These are phyloP conservation scores for Taenaris catops DNA, from an alignment of 2,888 invertebrate species.

Conservation along the genomic window DNA sequence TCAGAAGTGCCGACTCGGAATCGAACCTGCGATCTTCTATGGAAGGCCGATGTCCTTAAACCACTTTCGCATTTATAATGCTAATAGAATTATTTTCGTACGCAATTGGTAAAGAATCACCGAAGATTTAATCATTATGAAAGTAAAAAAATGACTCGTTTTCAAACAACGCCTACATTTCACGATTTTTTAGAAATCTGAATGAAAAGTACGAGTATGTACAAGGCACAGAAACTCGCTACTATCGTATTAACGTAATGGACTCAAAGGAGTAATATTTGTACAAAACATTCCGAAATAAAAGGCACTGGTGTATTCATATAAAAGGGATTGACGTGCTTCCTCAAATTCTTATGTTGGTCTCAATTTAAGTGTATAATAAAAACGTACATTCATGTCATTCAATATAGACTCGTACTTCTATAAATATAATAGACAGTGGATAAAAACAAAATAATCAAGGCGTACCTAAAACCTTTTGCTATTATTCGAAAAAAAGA, in stretches of 20 bases:
- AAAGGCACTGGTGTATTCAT: slow-evolving; percentile 31
- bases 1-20: too few relatives aligned
- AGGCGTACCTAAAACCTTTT: slow-evolving; percentile 1
- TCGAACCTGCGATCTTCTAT: too few relatives aligned
- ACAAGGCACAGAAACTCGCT: slow-evolving; percentile 25
- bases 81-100: too few relatives aligned
- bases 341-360: slow-evolving; percentile 25
- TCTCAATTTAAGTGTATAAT: slow-evolving; percentile 22
- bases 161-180: too few relatives aligned
- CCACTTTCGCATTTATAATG: too few relatives aligned
- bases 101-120: too few relatives aligned
- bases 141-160: too few relatives aligned
- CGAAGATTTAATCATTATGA: too few relatives aligned
- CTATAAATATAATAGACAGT: slow-evolving; percentile 12
- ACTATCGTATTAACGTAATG: slow-evolving; percentile 32
- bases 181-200: too few relatives aligned
- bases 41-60: too few relatives aligned
- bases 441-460: slow-evolving; percentile 10
- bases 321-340: slow-evolving; percentile 28
- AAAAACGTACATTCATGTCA: slow-evolving; percentile 21
- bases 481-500: too few relatives aligned
- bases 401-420: slow-evolving; percentile 16
- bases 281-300: slow-evolving; percentile 40
- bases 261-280: slow-evolving; percentile 37
- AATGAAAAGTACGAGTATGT: slow-evolving; percentile 23